A percentile compares a stretch with the other conserved stretches of the same genome.
Evolutionary conservation across 2,888 invertebrate genomes (phyloP).

Genomic region (Oxytorus armatus): DNA sequence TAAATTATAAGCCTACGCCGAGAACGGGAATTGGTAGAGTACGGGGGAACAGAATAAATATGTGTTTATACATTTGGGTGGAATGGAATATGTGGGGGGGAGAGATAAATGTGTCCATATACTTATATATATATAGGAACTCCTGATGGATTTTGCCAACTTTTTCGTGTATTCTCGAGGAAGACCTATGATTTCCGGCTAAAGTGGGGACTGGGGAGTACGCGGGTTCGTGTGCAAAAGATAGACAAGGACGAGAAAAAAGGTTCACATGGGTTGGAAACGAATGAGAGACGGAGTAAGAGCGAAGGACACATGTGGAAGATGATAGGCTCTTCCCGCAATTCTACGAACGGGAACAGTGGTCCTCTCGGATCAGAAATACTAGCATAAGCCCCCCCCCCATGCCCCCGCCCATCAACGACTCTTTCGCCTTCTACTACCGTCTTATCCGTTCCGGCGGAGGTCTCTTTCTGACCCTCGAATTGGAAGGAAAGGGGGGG

Average conservation of each 20-base stretch:
- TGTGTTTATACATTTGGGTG: too few species aligned
- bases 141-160: neutral
- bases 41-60: neutral
- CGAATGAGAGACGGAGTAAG: constrained; percentile 63
- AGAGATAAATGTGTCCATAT: too few species aligned
- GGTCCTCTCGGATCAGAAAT: constrained; percentile 30
- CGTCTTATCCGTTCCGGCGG: constrained; percentile 62
- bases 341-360: constrained; percentile 65
- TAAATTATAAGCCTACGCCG: constrained; percentile 78
- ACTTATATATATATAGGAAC: neutral
- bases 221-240: constrained; percentile 65
- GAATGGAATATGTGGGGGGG: too few species aligned
- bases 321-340: constrained; percentile 28
- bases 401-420: constrained; percentile 3
- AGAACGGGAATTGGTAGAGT: constrained; percentile 68
- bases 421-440: constrained; percentile 20
- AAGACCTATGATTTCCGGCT: constrained; percentile 65
- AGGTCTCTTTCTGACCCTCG: constrained; percentile 72
- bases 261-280: constrained; percentile 43
- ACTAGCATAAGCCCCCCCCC: constrained; percentile 42
- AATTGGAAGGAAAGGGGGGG: constrained; percentile 1
- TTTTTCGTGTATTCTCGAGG: constrained; percentile 29
- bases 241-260: constrained; percentile 31
- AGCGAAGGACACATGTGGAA: constrained; percentile 60
- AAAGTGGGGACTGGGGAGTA: constrained; percentile 56